phyloP scores from a whole-genome alignment of 2,888 invertebrate species.

The Bhutanitis thaidina region DNA sequence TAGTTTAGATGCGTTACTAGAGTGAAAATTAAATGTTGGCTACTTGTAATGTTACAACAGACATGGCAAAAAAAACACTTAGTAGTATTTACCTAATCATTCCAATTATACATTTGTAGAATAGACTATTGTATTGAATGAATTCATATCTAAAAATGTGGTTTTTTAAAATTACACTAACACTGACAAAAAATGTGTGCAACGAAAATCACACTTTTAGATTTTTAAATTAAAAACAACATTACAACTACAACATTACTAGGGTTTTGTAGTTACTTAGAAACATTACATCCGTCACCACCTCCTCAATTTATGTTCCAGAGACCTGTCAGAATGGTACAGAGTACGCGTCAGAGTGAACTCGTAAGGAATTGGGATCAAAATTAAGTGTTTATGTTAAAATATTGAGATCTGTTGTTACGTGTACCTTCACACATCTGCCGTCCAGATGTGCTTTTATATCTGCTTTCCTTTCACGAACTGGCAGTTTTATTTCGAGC shows the following conservation, averaged over 20 bases:
- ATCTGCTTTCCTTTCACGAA: constrained; percentile 66
- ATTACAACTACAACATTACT: neutral
- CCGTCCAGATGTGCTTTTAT: constrained; percentile 73
- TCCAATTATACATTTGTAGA: neutral
- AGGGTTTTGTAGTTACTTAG: constrained; percentile 24
- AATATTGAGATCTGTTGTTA: constrained; percentile 71
- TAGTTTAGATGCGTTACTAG: neutral
- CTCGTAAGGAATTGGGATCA: constrained; percentile 85
- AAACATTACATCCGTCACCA: constrained; percentile 63
- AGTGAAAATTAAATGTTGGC: constrained; percentile 1
- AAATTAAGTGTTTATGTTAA: constrained; percentile 73
- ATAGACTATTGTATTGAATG: neutral
- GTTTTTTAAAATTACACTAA: neutral
- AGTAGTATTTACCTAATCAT: neutral
- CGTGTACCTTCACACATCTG: constrained; percentile 76
- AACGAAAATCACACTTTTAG: constrained; percentile 17
- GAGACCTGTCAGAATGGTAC: constrained; percentile 89
- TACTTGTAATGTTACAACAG: neutral
- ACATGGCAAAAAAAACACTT: neutral
- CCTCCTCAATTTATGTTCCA: constrained; percentile 77
- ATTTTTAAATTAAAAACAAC: neutral
- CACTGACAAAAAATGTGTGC: neutral
- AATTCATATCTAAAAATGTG: constrained; percentile 8
- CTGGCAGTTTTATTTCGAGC: constrained; percentile 59
- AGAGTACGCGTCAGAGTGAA: constrained; percentile 91